These are phyloP conservation scores for Podabrus alpinus DNA, from an alignment of 2,888 invertebrate genomes.

Conservation along the genomic window DNA sequence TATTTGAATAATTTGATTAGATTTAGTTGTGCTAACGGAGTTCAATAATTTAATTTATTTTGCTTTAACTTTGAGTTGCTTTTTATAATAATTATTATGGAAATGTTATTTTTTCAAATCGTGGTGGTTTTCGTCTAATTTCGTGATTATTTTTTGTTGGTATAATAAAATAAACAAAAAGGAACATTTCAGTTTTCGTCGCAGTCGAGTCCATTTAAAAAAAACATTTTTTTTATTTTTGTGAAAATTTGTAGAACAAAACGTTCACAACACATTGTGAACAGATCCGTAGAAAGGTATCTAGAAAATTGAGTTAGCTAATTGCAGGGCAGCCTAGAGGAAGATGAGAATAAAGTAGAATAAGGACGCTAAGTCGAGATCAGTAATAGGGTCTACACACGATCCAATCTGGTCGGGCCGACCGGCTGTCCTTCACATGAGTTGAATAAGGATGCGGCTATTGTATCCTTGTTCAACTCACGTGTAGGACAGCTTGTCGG, in stretches of 20 bases:
- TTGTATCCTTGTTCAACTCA: no score
- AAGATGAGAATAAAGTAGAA: slow-evolving; percentile 17
- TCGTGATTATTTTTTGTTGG: not conserved
- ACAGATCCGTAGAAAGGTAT: slow-evolving; percentile 55
- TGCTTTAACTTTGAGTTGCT: not conserved
- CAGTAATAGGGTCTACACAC: no score
- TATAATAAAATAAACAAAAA: not conserved
- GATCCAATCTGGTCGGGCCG: no score
- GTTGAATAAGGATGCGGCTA: no score
- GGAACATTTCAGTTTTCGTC: not conserved
- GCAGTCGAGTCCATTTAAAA: not conserved
- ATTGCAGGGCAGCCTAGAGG: slow-evolving; percentile 50
- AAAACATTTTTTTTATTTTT: not conserved
- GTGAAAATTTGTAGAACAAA: slow-evolving; percentile 50
- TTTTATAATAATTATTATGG: no score
- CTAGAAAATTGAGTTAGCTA: slow-evolving; percentile 59
- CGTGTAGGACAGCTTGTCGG: no score
- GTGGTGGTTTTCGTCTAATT: not conserved
- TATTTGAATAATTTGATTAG: not conserved
- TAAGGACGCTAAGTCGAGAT: slow-evolving; percentile 23
- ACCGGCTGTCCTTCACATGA: no score
- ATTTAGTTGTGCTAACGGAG: not conserved
- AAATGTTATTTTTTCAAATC: no score
- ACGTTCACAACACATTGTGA: slow-evolving; percentile 56
- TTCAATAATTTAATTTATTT: not conserved